Conservation (phyloP, 1,140 invertebrate genomes). For the Drosophila bipectinata region DNA sequence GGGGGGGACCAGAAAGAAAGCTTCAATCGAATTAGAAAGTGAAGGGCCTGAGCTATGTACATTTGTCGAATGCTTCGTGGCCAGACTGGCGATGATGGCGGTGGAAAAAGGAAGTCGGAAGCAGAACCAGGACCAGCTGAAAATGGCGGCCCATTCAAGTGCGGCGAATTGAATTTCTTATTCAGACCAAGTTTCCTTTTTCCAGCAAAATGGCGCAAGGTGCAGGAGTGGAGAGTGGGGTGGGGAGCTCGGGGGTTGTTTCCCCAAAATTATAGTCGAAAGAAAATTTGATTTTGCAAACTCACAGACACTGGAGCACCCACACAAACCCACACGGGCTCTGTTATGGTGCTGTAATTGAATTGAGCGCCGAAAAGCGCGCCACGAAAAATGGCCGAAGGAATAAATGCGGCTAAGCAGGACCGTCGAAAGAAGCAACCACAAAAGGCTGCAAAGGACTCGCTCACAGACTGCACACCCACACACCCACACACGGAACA, state of each 20-base stretch:
- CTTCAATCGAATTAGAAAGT: slow-evolving; percentile 68
- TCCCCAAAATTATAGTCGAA: slow-evolving; percentile 70
- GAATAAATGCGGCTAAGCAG: slow-evolving; percentile 26
- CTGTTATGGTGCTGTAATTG: slow-evolving; percentile 63
- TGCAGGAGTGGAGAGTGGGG: slow-evolving; percentile 19
- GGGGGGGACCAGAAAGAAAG: slow-evolving; percentile 36
- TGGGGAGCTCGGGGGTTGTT: slow-evolving; percentile 14
- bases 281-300: slow-evolving; percentile 74
- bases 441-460: slow-evolving; percentile 53
- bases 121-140: slow-evolving; percentile 4
- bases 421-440: slow-evolving; percentile 34
- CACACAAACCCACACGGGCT: slow-evolving; percentile 9
- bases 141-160: slow-evolving; percentile 64
- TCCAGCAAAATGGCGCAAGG: slow-evolving; percentile 67
- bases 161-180: slow-evolving; percentile 76
- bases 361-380: slow-evolving; percentile 74
- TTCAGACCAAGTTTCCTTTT: slow-evolving; percentile 30
- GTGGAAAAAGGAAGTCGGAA: neutral
- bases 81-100: slow-evolving; percentile 26
- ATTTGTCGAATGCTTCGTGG: slow-evolving; percentile 46
- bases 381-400: slow-evolving; percentile 51
- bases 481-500: slow-evolving; percentile 9
- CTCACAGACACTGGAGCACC: slow-evolving; percentile 31
- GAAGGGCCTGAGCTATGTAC: slow-evolving; percentile 10
- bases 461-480: slow-evolving; percentile 7